A percentile compares a stretch with the other conserved stretches of the same genome.
Evolutionary conservation across 2,797 vertebrate species (phyloP).

Genomic region (Cyclopterus lumpus): DNA sequence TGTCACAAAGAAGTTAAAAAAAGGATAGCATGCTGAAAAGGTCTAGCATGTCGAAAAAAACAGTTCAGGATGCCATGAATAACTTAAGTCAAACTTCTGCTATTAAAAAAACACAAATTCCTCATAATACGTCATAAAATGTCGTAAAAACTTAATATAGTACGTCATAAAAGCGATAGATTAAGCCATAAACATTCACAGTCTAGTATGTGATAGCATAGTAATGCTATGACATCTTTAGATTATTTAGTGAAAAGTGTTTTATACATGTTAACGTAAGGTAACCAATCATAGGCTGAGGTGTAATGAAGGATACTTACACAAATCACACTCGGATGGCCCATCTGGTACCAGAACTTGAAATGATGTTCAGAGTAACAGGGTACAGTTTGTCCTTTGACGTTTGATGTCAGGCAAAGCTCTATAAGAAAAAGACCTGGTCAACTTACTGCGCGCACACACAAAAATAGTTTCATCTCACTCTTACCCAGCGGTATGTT

Average conservation of each 20-base stretch:
- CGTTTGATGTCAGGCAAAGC: constrained; percentile 93
- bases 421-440: constrained; percentile 78
- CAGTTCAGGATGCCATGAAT: too few species aligned
- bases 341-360: constrained; percentile 91
- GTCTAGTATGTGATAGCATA: not conserved
- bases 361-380: constrained; percentile 93
- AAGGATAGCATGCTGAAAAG: not conserved
- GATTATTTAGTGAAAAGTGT: not conserved
- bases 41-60: too few species aligned
- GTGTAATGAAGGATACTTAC: constrained; percentile 81
- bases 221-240: not conserved
- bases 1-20: not conserved
- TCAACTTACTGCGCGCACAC: not conserved
- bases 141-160: too few species aligned
- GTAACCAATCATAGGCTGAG: not conserved
- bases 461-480: not conserved
- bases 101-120: too few species aligned
- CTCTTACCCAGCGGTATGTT: constrained; percentile 91
- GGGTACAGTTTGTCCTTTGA: constrained; percentile 92
- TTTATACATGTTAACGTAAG: not conserved
- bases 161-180: not conserved
- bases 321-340: constrained; percentile 92
- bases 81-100: too few species aligned
- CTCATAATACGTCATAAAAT: not conserved
- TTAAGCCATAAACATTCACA: not conserved